phyloP scores from a whole-genome alignment of 30 jellyfish, hydroid and myxozoan genomes.

The Chrysaora quinquecirrha region DNA sequence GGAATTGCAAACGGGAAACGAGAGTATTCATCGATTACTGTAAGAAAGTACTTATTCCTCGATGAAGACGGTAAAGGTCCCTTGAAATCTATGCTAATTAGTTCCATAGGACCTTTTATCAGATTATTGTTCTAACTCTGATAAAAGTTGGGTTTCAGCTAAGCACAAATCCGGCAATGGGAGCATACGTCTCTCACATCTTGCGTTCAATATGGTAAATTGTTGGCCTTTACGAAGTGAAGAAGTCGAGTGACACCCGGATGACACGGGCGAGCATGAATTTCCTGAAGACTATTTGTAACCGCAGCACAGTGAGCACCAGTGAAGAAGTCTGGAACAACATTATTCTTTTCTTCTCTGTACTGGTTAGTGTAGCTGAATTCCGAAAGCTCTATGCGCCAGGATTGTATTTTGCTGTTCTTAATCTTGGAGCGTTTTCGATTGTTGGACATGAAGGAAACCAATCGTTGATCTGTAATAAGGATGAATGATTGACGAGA shows the following conservation, averaged over 20 bases:
- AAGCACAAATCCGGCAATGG: conserved; percentile 54
- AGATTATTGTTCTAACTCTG: conserved; percentile 39
- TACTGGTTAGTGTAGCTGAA: conserved; percentile 61
- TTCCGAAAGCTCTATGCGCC: conserved; percentile 75
- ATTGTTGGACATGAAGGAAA: conserved; percentile 70
- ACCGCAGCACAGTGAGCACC: conserved; percentile 1
- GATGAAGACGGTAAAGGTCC: conserved; percentile 54
- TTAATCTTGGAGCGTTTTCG: conserved; percentile 69
- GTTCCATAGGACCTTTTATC: conserved; percentile 39
- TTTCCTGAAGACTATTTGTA: background rate
- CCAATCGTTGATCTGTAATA: conserved; percentile 72
- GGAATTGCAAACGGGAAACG: conserved; percentile 47
- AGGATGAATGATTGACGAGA: conserved; percentile 50
- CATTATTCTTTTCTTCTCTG: conserved; percentile 33
- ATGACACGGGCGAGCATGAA: conserved; percentile 50
- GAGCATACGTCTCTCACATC: conserved; percentile 55
- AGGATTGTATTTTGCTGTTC: conserved; percentile 57
- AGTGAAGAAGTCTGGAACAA: conserved; percentile 3
- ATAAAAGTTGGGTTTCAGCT: conserved; percentile 50
- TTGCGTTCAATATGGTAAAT: conserved; percentile 52
- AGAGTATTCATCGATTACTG: conserved; percentile 56
- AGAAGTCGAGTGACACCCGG: conserved; percentile 77
- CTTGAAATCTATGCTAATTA: conserved; percentile 32
- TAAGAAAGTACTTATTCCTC: conserved; percentile 29
- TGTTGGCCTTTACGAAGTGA: conserved; percentile 38